A percentile compares a stretch with the other conserved stretches of the same genome.
These are phyloP conservation scores for Agonopterix heracliana DNA, from an alignment of 2,888 invertebrate species.

Conservation along the genomic window DNA sequence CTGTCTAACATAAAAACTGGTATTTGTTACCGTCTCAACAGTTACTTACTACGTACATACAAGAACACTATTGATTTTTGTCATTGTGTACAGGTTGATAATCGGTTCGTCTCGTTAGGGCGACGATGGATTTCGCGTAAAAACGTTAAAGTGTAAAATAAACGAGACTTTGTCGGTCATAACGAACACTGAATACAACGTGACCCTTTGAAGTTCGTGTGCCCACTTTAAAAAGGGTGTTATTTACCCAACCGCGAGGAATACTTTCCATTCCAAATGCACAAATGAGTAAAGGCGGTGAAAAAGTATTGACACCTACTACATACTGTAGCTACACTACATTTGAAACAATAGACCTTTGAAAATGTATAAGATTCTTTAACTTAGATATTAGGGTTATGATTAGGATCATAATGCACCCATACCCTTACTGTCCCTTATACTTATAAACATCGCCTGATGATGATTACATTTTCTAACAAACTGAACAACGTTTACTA, in stretches of 20 bases:
- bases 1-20: no score
- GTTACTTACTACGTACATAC: not conserved
- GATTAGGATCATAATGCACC: no score
- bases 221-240: conserved; percentile 33
- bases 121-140: conserved; percentile 34
- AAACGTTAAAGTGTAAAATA: conserved; percentile 46
- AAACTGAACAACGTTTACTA: no score
- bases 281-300: not conserved
- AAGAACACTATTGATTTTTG: conserved; percentile 42
- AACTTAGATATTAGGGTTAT: no score
- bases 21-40: conserved; percentile 3
- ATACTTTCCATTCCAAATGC: not conserved
- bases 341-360: no score
- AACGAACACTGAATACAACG: conserved; percentile 25
- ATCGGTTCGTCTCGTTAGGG: conserved; percentile 32
- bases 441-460: no score
- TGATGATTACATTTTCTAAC: no score
- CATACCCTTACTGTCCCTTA: no score
- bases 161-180: conserved; percentile 40
- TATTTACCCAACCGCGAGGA: conserved; percentile 37
- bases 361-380: no score
- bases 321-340: no score
- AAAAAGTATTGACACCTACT: no score
- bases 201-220: conserved; percentile 35
- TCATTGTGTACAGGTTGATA: conserved; percentile 42